A percentile compares a stretch with the other conserved stretches of the same genome.
phyloP scores from a whole-genome alignment of 2,888 invertebrate species.

The Julus scanicus region DNA sequence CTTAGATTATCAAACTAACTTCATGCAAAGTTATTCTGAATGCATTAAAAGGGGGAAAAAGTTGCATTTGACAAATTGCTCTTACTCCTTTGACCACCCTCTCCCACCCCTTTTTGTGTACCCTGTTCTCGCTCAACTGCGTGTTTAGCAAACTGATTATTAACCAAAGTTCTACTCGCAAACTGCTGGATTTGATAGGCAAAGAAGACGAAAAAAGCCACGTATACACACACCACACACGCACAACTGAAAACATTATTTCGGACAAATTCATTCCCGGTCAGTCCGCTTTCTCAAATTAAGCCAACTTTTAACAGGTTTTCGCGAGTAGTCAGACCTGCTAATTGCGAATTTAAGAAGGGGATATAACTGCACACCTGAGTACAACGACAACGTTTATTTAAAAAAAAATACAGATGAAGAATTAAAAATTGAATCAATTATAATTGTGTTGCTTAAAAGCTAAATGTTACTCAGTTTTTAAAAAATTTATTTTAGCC shows the following conservation, averaged over 20 bases:
- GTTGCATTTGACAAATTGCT: conserved; percentile 35
- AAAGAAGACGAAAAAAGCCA: not conserved
- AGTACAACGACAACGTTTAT: not conserved
- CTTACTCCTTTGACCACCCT: not conserved
- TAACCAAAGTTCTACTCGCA: not conserved
- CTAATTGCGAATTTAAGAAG: not conserved
- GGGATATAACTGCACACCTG: not conserved
- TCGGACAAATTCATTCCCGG: conserved; percentile 22
- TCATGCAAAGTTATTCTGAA: conserved; percentile 29
- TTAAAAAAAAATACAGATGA: not conserved
- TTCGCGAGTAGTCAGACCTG: not conserved
- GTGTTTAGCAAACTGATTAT: conserved; percentile 35
- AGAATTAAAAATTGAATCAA: not conserved
- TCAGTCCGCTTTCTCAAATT: not conserved
- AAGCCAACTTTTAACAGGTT: not conserved
- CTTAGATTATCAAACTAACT: conserved; percentile 28
- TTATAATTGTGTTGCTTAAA: no score
- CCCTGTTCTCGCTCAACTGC: conserved; percentile 8
- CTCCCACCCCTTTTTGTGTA: not conserved
- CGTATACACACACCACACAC: not conserved
- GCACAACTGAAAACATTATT: not conserved
- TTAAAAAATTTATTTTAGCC: no score
- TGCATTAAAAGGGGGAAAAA: not conserved
- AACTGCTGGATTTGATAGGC: not conserved
- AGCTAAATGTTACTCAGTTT: no score